Percentiles rank a stretch among this genome's conserved stretches.
These are phyloP conservation scores for Epinotia demarniana DNA, from an alignment of 2,888 invertebrate species.

Conservation along the genomic window DNA sequence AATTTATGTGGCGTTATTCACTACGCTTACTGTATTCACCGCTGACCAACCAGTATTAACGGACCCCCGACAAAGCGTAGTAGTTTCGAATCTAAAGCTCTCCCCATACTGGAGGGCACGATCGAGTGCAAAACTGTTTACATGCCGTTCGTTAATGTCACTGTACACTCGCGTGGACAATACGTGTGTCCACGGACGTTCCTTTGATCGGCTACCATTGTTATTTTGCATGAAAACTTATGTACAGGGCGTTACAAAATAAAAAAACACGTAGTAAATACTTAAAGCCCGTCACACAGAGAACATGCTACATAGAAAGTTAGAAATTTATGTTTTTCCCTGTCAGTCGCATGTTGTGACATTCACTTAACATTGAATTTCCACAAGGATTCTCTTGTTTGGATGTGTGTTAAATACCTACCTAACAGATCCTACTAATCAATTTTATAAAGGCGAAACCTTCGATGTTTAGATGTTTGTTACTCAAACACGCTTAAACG, in stretches of 20 bases:
- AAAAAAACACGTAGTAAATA: neutral
- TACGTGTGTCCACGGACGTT: conserved; percentile 9
- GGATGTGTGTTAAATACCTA: no score
- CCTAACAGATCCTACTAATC: no score
- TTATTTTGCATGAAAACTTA: conserved; percentile 27
- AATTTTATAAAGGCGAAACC: no score
- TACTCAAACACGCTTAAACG: no score
- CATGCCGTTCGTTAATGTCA: neutral
- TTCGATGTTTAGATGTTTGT: no score
- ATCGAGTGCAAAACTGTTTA: neutral
- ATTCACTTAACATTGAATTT: no score
- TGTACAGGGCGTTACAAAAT: conserved; percentile 1
- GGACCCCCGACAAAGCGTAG: neutral
- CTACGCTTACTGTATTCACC: neutral
- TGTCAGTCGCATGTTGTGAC: no score
- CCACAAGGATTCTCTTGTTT: no score
- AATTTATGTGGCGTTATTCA: neutral
- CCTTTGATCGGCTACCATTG: conserved; percentile 29
- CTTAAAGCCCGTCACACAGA: no score
- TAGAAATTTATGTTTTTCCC: no score
- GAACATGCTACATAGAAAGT: no score
- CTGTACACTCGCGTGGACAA: conserved; percentile 10
- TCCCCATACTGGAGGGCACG: neutral
- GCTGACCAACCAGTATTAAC: neutral
- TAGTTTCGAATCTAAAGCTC: neutral